Percentiles rank a stretch among this genome's conserved stretches.
Conservation (phyloP, 2,113 vertebrate species). For the Struthidea cinerea region DNA sequence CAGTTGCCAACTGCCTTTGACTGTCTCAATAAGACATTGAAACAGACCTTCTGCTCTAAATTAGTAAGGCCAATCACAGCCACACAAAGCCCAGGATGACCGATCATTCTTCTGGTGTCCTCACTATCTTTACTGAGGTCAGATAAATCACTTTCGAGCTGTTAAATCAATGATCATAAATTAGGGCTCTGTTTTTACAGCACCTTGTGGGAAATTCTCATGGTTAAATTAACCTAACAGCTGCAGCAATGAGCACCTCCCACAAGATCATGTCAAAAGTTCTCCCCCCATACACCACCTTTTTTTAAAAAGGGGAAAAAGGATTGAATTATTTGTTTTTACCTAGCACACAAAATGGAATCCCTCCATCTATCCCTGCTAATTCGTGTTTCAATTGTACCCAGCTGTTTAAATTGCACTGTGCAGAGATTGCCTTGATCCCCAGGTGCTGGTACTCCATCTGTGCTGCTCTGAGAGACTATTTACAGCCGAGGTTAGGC, state of each 20-base stretch:
- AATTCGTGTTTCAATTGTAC: slow-evolving; percentile 54
- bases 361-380: slow-evolving; percentile 7
- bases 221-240: slow-evolving; percentile 63
- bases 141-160: slow-evolving; percentile 78
- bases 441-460: slow-evolving; percentile 71
- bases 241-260: slow-evolving; percentile 54
- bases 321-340: slow-evolving; percentile 19
- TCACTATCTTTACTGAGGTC: slow-evolving; percentile 64
- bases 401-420: slow-evolving; percentile 65
- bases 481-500: slow-evolving; percentile 69
- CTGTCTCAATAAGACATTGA: slow-evolving; percentile 25
- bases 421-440: slow-evolving; percentile 58
- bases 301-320: not conserved
- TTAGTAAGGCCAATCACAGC: slow-evolving; percentile 69
- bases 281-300: not conserved
- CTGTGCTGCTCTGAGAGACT: slow-evolving; percentile 61
- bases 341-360: slow-evolving; percentile 28
- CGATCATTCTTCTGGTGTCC: slow-evolving; percentile 68
- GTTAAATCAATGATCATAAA: slow-evolving; percentile 76
- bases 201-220: slow-evolving; percentile 62
- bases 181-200: slow-evolving; percentile 65
- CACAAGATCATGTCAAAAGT: slow-evolving; percentile 42
- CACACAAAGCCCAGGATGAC: slow-evolving; percentile 47
- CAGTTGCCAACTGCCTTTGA: slow-evolving; percentile 45
- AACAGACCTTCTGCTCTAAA: slow-evolving; percentile 50